Percentiles rank a stretch among this genome's conserved stretches.
These are phyloP conservation scores for Pseudorhombus dupliciocellatus DNA, from an alignment of 2,113 vertebrate species.

Conservation along the genomic window DNA sequence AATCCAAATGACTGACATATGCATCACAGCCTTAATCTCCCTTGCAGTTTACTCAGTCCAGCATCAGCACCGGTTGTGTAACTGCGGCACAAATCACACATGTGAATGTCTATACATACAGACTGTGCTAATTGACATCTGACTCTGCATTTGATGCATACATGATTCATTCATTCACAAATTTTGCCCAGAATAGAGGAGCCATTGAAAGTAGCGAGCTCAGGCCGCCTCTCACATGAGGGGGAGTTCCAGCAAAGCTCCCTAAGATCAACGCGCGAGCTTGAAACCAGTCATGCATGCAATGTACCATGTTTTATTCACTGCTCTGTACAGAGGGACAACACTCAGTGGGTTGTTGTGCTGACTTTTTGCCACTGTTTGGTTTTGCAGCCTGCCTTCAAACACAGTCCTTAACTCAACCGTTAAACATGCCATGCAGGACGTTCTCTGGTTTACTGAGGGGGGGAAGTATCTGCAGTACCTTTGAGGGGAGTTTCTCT, in stretches of 20 bases:
- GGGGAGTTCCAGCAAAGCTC: slow-evolving; percentile 55
- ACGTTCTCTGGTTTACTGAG: slow-evolving; percentile 24
- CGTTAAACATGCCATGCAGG: slow-evolving; percentile 73
- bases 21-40: slow-evolving; percentile 23
- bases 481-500: slow-evolving; percentile 15
- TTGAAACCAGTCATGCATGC: slow-evolving; percentile 65
- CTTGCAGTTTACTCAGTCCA: neutral
- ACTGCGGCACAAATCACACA: slow-evolving; percentile 30
- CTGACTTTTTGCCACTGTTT: slow-evolving; percentile 23
- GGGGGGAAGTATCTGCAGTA: slow-evolving; percentile 30
- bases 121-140: slow-evolving; percentile 23
- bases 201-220: slow-evolving; percentile 35
- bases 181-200: slow-evolving; percentile 30
- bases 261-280: slow-evolving; percentile 35
- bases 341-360: slow-evolving; percentile 14
- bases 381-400: slow-evolving; percentile 19
- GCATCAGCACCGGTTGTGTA: slow-evolving; percentile 4
- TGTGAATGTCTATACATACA: slow-evolving; percentile 8
- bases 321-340: slow-evolving; percentile 20
- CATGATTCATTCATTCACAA: slow-evolving; percentile 9
- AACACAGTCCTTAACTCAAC: slow-evolving; percentile 50
- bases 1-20: slow-evolving; percentile 23
- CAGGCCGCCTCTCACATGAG: slow-evolving; percentile 45
- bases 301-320: slow-evolving; percentile 36
- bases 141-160: slow-evolving; percentile 12